Conservation (phyloP, 1,140 invertebrate genomes). For the Drosophila guanche region DNA sequence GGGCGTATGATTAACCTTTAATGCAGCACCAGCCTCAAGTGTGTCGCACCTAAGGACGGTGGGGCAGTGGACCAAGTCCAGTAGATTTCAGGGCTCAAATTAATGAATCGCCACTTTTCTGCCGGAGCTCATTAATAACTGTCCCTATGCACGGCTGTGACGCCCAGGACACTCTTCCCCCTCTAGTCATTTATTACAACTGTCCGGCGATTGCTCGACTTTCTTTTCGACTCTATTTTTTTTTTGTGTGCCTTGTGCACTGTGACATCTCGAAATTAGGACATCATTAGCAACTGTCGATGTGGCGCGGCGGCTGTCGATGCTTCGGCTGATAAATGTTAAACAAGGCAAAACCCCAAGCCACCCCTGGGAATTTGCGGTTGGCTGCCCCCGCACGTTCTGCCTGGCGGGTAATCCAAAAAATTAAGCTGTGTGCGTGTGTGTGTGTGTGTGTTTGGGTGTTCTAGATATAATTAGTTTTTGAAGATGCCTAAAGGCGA, state of each 20-base stretch:
- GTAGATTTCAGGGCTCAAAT: constrained; percentile 39
- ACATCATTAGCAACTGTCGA: constrained; percentile 82
- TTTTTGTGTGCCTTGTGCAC: constrained; percentile 32
- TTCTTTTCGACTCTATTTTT: constrained; percentile 9
- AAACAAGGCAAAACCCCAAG: constrained; percentile 21
- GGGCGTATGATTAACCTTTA: constrained; percentile 78
- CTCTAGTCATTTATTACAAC: constrained; percentile 62
- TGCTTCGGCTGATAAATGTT: constrained; percentile 67
- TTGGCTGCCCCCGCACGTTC: constrained; percentile 12
- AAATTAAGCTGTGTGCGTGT: constrained; percentile 36
- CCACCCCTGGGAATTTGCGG: constrained; percentile 37
- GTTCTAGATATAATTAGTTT: constrained; percentile 46
- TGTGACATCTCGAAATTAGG: constrained; percentile 79
- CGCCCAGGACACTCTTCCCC: constrained; percentile 10
- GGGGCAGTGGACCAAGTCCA: constrained; percentile 17
- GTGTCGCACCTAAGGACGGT: constrained; percentile 34
- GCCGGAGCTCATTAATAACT: constrained; percentile 72
- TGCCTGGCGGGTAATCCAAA: constrained; percentile 5
- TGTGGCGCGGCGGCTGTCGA: constrained; percentile 39
- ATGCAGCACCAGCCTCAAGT: constrained; percentile 51
- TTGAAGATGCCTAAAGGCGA: constrained; percentile 41
- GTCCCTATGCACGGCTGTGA: constrained; percentile 61
- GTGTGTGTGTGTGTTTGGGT: neutral
- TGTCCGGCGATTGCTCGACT: constrained; percentile 55
- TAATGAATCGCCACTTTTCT: constrained; percentile 70